Base-by-base conservation (phyloP, 2,888 invertebrate genomes). In the Apodemia mormo region DNA sequence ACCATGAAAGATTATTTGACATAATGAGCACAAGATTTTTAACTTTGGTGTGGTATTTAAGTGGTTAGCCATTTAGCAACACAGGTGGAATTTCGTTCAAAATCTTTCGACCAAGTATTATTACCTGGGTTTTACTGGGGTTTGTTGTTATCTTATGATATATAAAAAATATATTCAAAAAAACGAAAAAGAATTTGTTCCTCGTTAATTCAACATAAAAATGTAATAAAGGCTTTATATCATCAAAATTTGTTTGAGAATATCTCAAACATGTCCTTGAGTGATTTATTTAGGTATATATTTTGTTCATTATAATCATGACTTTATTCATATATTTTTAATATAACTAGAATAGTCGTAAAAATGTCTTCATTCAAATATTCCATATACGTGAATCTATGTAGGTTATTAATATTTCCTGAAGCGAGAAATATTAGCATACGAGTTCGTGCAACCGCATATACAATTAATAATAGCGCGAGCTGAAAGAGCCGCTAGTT, bases 351-450 rank as follows among this genome's bases (percentile, higher is more conserved):
- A 3, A 45, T 45, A 45, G 45, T 45, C 45, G 14, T 49, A 12
- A 49, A 49, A 52, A 52, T 12, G n/a, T 52, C n/a, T n/a, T 52
- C n/a, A n/a, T n/a, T 49, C 52, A 52, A 52, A 52, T 52, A 52
- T 52, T n/a, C 52, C 7, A n/a, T 52, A 52, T 7, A 52, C 52
- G 52, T 52, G 52, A 52, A n/a, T 52, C 52, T n/a, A 52, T 52
- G 3, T 14, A n/a, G 2, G n/a, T 52, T 52, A 52, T 52, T 45
- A 45, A 45, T 45, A 45, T 45, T n/a, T n/a, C 52, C 52, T 52
- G 52, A 52, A 52, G 52, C 52, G 52, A n/a, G 14, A 52, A 52
- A n/a, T 52, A 52, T 52, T 52, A 52, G n/a, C 52, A 52, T 52
- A 52, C 52, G 52, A 52, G 52, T n/a, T n/a, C 52, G 52, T 52